Evolutionary conservation across 2,113 vertebrate species (phyloP), one percentile per base, ranked within the genome.

Genomic region (Oncorhynchus nerka): DNA sequence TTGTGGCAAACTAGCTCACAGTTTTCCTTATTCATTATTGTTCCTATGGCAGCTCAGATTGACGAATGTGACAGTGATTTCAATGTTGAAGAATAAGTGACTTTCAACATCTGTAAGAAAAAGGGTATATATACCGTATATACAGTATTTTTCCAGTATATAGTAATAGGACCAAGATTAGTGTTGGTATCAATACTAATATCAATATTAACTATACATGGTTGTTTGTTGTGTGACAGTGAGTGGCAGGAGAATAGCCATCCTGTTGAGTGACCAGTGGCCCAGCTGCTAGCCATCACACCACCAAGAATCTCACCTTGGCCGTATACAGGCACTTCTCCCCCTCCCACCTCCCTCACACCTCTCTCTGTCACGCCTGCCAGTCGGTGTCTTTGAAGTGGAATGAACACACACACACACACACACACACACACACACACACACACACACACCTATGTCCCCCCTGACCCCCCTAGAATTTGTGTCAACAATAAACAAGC

Each of bases 271-370:
- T 71, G 72, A 83, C 78, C 30, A 80, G 76, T 75, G 71, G 70
- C 82, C 78, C 34, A 80, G 76, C 78, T 82, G 81, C 77, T 65
- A 28, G 59, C 32, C 72, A 64, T 75, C 76, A 79, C 19, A 34
- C 74, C 70, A 71, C 48, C 61, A 81, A 73, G 80, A 85, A 85
- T 89, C 79, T 85, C 73, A 84, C 85, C 85, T 85, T 85, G 79
- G 75, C 51, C 49, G 57, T 59, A 19, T 71, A 79, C 78, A 74
- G 45, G n/a, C n/a, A 62, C n/a, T 24, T 68, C 24, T 13, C 24
- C 57, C 34, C 28, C 68, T 13, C 20, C 13, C 19, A n/a, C 19
- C 71, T 39, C 28, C 24, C 59, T 55, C 32, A 19, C 68, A 30
- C 70, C 70, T 20, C 49, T 24, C 68, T 70, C 19, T 70, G 45